Evolutionary conservation across 2,797 vertebrate genomes (phyloP), one percentile per base, ranked within the genome.

Genomic region (Chaetophractus vellerosus): DNA sequence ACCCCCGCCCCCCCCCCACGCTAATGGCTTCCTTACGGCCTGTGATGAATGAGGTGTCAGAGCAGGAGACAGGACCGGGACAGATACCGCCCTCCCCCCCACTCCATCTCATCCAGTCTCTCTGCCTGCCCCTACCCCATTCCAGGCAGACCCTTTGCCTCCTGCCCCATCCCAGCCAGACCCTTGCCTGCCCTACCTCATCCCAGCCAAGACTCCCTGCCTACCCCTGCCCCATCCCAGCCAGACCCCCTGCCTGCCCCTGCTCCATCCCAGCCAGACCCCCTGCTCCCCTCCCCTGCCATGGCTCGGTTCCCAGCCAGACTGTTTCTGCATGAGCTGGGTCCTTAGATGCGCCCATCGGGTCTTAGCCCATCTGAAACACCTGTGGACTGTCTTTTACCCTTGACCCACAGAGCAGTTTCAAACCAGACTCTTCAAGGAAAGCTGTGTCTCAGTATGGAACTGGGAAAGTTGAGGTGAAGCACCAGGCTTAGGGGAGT

Each of bases 21-120:
- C 86, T 97, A 97, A 97, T 97, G 81, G 95, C 96, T 97, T 96
- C 95, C 97, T 97, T 97, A 97, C 93, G 96, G 93, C 86, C 89
- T 93, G 96, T 96, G 95, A 94, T 96, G 87, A 94, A 97, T 59
- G 88, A 1, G 5, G 78, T 80, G 50, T 97, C 82, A 97, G 97
- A 95, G 94, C 91, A 97, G 95, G 97, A 97, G 97, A 97, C 96
- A 95, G 96, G 95, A 94, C 94, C 93, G 93, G 96, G 97, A 98
- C 95, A 97, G 96, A 97, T 92, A 97, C 88, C 8, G 23, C 93
- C 69, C 82, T 95, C 94, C 85, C 83, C 90, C 79, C 50, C 21
- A 50, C 92, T 80, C 72, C 68, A 94, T 38, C 88, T 91, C 69
- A 75, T 41, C 79, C 85, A 88, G 95, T 90, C 92, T 94, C 90